Percentiles rank a stretch among this genome's conserved stretches.
These are phyloP conservation scores for Anticlea derivata DNA, from an alignment of 2,888 invertebrate genomes.

Conservation along the genomic window DNA sequence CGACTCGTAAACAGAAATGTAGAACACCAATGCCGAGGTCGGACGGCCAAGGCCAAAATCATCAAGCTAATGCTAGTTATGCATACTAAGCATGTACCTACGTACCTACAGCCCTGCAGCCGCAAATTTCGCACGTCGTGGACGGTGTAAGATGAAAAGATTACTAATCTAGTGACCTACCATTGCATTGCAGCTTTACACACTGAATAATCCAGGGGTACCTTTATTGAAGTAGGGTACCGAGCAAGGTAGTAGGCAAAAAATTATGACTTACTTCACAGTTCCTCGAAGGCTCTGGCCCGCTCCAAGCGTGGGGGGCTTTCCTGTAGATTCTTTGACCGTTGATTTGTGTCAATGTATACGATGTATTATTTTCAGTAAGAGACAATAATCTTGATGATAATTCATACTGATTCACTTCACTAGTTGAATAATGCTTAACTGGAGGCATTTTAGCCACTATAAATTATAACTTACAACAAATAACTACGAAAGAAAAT, in stretches of 20 bases:
- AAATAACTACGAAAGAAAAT: constrained; percentile 67
- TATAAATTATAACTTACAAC: constrained; percentile 72
- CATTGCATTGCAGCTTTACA: too few species aligned
- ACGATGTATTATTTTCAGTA: constrained; percentile 78
- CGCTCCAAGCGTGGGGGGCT: constrained; percentile 82
- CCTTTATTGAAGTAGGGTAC: neutral
- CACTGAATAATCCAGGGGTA: too few species aligned
- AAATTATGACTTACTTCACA: constrained; percentile 80
- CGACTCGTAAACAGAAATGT: too few species aligned
- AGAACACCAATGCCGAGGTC: too few species aligned
- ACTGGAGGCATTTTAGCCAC: constrained; percentile 73
- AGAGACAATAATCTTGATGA: constrained; percentile 77
- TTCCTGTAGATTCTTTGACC: constrained; percentile 87
- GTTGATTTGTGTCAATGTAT: constrained; percentile 85
- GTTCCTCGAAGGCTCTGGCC: constrained; percentile 83
- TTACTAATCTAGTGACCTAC: too few species aligned
- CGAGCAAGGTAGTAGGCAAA: neutral
- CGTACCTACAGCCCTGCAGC: too few species aligned
- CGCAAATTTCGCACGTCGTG: too few species aligned
- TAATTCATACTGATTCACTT: constrained; percentile 82
- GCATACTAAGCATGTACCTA: too few species aligned
- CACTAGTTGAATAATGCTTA: constrained; percentile 79
- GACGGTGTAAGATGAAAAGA: too few species aligned
- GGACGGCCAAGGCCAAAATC: too few species aligned
- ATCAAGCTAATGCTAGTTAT: too few species aligned